phyloP scores from a whole-genome alignment of 2,113 vertebrate genomes.

The Acrocephalus arundinaceus region DNA sequence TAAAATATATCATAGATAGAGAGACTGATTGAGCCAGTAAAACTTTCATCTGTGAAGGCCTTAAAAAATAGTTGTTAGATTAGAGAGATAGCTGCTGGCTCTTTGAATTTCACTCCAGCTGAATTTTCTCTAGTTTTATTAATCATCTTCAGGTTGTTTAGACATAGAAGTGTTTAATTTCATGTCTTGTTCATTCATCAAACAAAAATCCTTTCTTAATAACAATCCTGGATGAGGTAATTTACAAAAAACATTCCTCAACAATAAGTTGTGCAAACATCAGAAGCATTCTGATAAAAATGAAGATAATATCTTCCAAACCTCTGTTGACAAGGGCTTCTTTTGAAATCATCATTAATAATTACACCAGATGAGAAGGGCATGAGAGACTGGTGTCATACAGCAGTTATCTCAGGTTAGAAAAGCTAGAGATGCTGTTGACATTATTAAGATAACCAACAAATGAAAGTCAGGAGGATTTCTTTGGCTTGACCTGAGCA shows the following conservation, averaged over 20 bases:
- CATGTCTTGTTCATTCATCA: background rate
- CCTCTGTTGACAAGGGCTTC: background rate
- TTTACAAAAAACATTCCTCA: background rate
- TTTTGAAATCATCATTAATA: background rate
- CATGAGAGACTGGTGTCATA: background rate
- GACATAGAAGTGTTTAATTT: background rate
- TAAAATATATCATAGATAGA: background rate
- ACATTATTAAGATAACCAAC: background rate
- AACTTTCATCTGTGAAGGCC: background rate
- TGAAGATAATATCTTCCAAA: background rate
- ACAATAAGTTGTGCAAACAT: background rate
- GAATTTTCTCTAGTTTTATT: background rate
- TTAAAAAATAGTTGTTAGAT: background rate
- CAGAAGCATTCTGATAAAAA: background rate
- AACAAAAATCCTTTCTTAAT: background rate
- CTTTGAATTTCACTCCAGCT: background rate
- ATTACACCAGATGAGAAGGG: background rate
- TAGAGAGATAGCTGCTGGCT: background rate
- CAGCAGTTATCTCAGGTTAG: background rate
- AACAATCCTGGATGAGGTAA: background rate
- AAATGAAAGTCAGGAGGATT: background rate
- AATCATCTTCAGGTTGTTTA: background rate
- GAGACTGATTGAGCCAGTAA: background rate
- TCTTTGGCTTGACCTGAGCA: background rate
- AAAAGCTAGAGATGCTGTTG: background rate